These are phyloP conservation scores for Caenorhabditis wallacei DNA, from an alignment of 2,888 invertebrate species.

Conservation along the genomic window DNA sequence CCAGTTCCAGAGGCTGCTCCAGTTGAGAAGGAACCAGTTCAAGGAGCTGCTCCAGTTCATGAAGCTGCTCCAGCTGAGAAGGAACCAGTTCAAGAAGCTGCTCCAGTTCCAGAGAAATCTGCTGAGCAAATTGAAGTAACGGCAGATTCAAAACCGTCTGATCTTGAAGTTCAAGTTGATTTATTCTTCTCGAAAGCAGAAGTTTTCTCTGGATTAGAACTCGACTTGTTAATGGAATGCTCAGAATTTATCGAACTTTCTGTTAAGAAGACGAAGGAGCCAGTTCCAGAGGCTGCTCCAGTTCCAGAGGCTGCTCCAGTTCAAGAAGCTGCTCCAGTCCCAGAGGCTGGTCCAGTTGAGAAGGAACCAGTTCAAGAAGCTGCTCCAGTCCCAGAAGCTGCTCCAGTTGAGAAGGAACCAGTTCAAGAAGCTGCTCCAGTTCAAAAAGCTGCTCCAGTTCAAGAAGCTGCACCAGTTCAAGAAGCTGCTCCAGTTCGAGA, in stretches of 20 bases:
- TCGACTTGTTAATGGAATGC: no score
- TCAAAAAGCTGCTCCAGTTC: conserved; percentile 13
- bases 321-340: conserved; percentile 34
- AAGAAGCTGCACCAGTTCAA: background rate
- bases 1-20: conserved; percentile 12
- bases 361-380: conserved; percentile 3
- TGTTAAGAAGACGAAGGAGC: no score
- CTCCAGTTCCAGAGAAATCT: conserved; percentile 31
- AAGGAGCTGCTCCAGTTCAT: conserved; percentile 18
- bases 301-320: conserved; percentile 31
- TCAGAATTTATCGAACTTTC: no score
- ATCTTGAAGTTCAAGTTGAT: no score
- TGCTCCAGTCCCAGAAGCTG: conserved; percentile 9
- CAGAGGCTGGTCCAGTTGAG: conserved; percentile 3
- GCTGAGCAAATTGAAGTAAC: background rate
- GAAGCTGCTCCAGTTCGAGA: conserved; percentile 9
- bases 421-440: conserved; percentile 47
- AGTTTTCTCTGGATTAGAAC: no score
- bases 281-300: conserved; percentile 34
- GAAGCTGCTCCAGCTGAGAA: background rate
- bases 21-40: conserved; percentile 10
- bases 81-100: conserved; percentile 20
- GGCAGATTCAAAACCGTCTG: no score
- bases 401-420: conserved; percentile 7
- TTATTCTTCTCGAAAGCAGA: no score